Base-by-base conservation (phyloP, 2,113 vertebrate species). In the Ochotona princeps region DNA sequence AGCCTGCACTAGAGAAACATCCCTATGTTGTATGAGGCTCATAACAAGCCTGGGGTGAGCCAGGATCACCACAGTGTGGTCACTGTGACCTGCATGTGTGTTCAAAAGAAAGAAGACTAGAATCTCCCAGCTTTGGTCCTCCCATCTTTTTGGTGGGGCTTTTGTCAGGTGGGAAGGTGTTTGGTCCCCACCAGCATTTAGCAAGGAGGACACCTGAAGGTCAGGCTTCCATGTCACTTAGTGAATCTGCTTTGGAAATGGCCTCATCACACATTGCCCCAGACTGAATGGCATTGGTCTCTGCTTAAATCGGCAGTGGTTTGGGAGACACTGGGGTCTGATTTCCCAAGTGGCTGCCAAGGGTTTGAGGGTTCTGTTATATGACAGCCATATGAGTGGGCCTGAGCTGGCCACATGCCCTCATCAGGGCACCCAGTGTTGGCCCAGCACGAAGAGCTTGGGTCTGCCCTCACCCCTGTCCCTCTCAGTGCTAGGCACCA, bases 321-420 rank as follows among this genome's bases (percentile, higher is more conserved):
- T 4, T 32, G 8, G 49, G 30, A 82, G 30, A 74, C 44, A 49
- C 65, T 3, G 12, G 8, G 25, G 47, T 21, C 67, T 47, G n/a
- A 57, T 47, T 85, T n/a, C 90, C 35, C 13, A 75, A 57, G 74
- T 21, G 32, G 38, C 30, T 21, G 8, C 20, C 66, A 66, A 51
- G 44, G 38, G 15, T 66, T 66, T n/a, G 6, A 38, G 32, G 61
- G 20, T 8, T 49, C 54, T 66, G 78, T 38, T 60, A 35, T 10
- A 11, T 20, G 65, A 86, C n/a, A 26, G 25, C 38, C 35, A 13
- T n/a, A 4, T 80, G 2, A 18, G 38, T 54, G 82, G 38, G 2
- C 63, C 65, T 30, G 54, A 44, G 47, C 38, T 38, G 60, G 23
- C 32, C 20, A 7, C 0, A 2, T 0, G 0, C 72, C 23, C 5